These are phyloP conservation scores for Calyptommatus sinebrachiatus DNA, from an alignment of 2,113 vertebrate species.

Conservation along the genomic window DNA sequence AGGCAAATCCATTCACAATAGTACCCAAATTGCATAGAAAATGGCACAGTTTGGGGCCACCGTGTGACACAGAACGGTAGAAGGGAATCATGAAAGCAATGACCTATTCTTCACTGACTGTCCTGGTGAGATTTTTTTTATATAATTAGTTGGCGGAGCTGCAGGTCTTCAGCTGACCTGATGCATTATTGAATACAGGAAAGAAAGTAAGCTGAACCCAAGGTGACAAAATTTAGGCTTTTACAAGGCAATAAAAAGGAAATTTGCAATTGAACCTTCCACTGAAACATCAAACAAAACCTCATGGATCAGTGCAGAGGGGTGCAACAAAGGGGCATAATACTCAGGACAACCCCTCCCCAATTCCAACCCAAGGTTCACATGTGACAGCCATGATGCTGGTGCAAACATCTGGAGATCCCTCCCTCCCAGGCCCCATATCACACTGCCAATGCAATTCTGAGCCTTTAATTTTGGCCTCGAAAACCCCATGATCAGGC, in stretches of 20 bases:
- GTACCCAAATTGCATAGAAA: slow-evolving; percentile 33
- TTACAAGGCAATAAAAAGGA: neutral
- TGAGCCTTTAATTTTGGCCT: too few species aligned
- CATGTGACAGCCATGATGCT: too few species aligned
- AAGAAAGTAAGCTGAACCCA: neutral
- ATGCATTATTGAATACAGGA: slow-evolving; percentile 8
- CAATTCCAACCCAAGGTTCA: too few species aligned
- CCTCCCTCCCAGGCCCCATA: too few species aligned
- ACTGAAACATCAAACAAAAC: neutral
- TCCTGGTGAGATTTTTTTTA: slow-evolving; percentile 17
- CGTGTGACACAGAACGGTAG: slow-evolving; percentile 11
- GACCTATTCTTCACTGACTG: slow-evolving; percentile 10
- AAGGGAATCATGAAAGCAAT: slow-evolving; percentile 37
- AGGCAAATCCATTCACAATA: slow-evolving; percentile 29
- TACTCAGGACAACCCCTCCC: too few species aligned
- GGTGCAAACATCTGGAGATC: too few species aligned
- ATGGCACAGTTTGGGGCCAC: slow-evolving; percentile 20
- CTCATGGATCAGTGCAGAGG: neutral
- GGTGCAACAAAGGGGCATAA: too few species aligned
- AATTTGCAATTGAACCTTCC: neutral
- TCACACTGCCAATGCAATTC: too few species aligned
- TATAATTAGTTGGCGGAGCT: slow-evolving; percentile 2
- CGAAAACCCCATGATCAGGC: too few species aligned
- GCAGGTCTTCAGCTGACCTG: slow-evolving; percentile 30
- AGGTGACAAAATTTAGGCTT: neutral